Evolutionary conservation across 2,113 vertebrate species (phyloP), one percentile per base, ranked within the genome.

Genomic region (Chlamydotis undulata): DNA sequence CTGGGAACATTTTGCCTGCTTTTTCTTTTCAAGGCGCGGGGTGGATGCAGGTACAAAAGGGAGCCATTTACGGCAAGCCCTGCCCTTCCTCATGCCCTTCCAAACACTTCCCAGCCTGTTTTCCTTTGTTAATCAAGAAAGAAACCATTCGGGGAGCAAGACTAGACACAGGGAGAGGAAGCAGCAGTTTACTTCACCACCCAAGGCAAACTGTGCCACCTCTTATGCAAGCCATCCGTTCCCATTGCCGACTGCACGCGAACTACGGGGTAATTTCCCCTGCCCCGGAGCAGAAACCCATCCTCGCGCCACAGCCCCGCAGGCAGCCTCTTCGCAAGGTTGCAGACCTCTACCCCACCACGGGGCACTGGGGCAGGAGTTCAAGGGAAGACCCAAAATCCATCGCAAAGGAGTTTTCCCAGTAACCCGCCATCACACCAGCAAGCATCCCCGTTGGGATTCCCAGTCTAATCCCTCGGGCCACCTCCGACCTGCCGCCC

Each of bases 361-460:
- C 1, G 1, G 3, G 6, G 26, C 41, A n/a, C n/a, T 2, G 1
- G 10, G 29, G n/a, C 28, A 9, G 31, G 49, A 21, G 18, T 11
- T 55, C 11, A 19, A 47, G 31, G 29, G 35, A 65, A 33, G 15
- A n/a, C 4, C 68, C 26, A 10, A 76, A 71, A n/a, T 14, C 5
- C 59, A 47, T 3, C 64, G 73, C 52, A 5, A 29, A 59, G 25
- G 63, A 8, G 25, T 12, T 64, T 28, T 14, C 47, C 9, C 4
- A 0, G 35, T 13, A 33, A 29, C 23, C 3, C 5, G 1, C 65
- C 52, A 2, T 7, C 4, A 0, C 1, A 3, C 57, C 82, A 7
- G 3, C 24, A 1, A 24, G 22, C 6, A 22, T 35, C 76, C 76
- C 59, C 0, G 24, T 2, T 22, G 37, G 57, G 53, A 61, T 68